phyloP scores from a whole-genome alignment of 2,113 vertebrate genomes.

The Myanophis thanlyinensis region DNA sequence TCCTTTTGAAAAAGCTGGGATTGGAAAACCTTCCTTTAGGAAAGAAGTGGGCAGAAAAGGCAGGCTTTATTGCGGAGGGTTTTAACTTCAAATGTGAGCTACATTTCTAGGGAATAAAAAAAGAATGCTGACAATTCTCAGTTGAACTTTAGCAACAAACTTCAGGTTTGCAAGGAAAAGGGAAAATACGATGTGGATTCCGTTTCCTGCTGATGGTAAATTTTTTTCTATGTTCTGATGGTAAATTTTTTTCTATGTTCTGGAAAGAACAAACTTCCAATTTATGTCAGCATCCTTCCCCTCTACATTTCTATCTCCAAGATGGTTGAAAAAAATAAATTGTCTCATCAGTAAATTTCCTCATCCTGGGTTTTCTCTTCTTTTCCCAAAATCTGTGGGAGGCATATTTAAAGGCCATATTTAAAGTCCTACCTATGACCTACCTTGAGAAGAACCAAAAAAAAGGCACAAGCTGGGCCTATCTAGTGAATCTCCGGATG shows the following conservation, averaged over 20 bases:
- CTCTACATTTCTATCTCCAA: neutral
- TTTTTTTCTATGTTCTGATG: neutral
- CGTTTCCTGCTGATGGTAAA: no score
- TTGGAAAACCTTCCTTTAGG: neutral
- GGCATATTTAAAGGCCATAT: neutral
- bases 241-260: neutral
- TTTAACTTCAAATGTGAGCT: neutral
- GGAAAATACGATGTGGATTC: neutral
- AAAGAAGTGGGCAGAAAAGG: neutral
- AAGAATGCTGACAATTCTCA: neutral
- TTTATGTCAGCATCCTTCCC: neutral
- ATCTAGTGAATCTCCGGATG: neutral
- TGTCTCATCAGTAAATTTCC: neutral
- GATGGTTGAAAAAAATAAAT: neutral
- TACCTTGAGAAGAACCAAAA: neutral
- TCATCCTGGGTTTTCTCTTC: neutral
- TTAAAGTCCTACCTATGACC: neutral
- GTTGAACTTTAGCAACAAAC: neutral
- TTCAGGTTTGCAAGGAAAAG: neutral
- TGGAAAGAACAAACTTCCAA: neutral
- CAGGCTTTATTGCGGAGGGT: neutral
- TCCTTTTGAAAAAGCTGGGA: neutral
- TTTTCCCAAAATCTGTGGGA: neutral
- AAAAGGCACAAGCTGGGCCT: neutral
- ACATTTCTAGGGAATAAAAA: neutral